A percentile compares a stretch with the other conserved stretches of the same genome.
phyloP scores from a whole-genome alignment of 1,140 invertebrate genomes.

The Acromyrmex heyeri region DNA sequence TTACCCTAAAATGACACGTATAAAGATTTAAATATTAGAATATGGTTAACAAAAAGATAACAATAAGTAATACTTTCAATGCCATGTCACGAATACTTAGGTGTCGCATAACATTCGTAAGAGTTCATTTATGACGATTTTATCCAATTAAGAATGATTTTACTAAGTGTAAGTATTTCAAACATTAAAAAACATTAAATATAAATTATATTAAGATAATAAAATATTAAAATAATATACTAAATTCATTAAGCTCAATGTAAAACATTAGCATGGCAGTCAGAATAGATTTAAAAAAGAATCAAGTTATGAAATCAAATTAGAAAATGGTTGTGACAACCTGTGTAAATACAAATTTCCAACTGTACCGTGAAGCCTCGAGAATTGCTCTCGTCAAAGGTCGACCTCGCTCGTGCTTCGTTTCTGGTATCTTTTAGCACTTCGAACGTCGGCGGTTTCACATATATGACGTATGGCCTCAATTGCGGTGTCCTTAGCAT shows the following conservation, averaged over 20 bases:
- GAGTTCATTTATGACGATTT: too few relatives aligned
- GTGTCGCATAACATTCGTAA: too few relatives aligned
- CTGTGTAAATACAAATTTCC: not conserved
- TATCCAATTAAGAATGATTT: too few relatives aligned
- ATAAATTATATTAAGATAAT: too few relatives aligned
- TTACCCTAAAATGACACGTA: too few relatives aligned
- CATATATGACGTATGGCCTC: conserved; percentile 98
- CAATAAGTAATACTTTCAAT: too few relatives aligned
- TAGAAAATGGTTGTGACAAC: not conserved
- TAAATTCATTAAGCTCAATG: too few relatives aligned
- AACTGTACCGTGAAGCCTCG: conserved; percentile 94
- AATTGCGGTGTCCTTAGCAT: conserved; percentile 95
- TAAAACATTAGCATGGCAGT: too few relatives aligned
- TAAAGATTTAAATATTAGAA: not conserved
- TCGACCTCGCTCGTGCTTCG: conserved; percentile 93
- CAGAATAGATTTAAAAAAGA: not conserved
- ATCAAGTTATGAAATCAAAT: not conserved
- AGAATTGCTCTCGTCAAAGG: conserved; percentile 95
- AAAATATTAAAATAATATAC: too few relatives aligned
- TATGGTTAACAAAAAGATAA: not conserved
- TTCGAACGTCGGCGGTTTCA: conserved; percentile 96
- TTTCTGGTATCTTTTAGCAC: conserved; percentile 94
- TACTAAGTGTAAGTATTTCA: too few relatives aligned
- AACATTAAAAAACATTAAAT: too few relatives aligned
- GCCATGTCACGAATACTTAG: too few relatives aligned